Evolutionary conservation across 1,140 invertebrate genomes (phyloP).

Genomic region (Lycorma delicatula): DNA sequence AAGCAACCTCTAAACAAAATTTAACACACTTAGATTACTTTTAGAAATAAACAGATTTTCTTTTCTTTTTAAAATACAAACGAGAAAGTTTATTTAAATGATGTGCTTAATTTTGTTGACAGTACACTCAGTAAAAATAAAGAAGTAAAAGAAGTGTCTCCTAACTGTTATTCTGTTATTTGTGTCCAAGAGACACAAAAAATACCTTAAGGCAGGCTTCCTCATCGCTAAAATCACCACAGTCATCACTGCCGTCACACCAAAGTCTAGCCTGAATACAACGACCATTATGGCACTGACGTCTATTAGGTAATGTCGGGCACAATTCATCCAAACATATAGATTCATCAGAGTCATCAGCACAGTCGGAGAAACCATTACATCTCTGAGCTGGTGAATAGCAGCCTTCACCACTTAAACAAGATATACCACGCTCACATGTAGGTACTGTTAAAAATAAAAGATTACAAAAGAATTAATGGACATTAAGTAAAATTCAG

Average conservation of each 20-base stretch:
- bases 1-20: no score
- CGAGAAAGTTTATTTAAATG: no score
- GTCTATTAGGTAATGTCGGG: constrained; percentile 15
- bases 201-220: constrained; percentile 35
- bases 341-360: constrained; percentile 20
- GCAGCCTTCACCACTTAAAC: constrained; percentile 21
- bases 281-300: constrained; percentile 42
- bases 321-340: constrained; percentile 15
- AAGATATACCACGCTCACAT: constrained; percentile 11
- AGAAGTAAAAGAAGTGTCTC: no score
- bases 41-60: no score
- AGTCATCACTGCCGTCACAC: constrained; percentile 47
- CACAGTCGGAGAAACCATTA: constrained; percentile 14
- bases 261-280: constrained; percentile 42
- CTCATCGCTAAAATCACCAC: constrained; percentile 46
- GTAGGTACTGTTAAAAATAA: no score
- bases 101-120: neutral
- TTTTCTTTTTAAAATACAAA: no score
- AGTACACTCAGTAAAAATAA: no score
- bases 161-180: no score
- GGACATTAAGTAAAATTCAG: no score
- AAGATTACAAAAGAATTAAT: no score
- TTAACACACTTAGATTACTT: no score
- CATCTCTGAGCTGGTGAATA: constrained; percentile 15
- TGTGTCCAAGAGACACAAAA: no score